Base-by-base conservation (phyloP, 2,113 vertebrate genomes). In the Clarias magur region DNA sequence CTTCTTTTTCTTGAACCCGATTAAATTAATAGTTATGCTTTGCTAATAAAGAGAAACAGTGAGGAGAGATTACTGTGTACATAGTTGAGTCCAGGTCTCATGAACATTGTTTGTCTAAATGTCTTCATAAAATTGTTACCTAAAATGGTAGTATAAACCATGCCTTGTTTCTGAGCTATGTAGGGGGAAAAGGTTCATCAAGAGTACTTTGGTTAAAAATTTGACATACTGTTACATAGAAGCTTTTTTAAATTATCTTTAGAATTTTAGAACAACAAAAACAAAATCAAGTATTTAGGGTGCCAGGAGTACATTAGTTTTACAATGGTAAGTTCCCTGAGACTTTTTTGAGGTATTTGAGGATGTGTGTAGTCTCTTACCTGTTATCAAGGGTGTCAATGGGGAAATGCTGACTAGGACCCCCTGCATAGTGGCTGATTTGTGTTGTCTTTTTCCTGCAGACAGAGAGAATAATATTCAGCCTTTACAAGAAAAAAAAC, bases 341-440 rank as follows among this genome's bases (percentile, higher is more conserved):
- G 6, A 53, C 5, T 63, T 21, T 57, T 6, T 80, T 38, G 34
- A 38, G 34, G 34, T 2, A 65, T 75, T 62, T 80, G 19, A 68
- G 23, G 21, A 6, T 10, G 1, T 83, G 86, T 86, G 68, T 75
- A 75, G 88, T 81, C 15, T 88, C 92, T 93, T 88, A 95, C 95
- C 94, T 91, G 92, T 90, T 60, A 92, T 85, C 42, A 91, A 85
- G 80, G 89, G 80, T 48, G 89, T 83, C 62, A 92, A 83, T 63
- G 87, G 89, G 65, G 91, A 85, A 60, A 23, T 75, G 81, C 86
- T 84, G 76, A 78, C 48, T 15, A 9, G 87, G 88, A 90, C 83
- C 80, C 84, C 90, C 84, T 83, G 92, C 94, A 95, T 95, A 65
- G 75, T 89, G 86, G 84, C 83, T 11, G 82, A 73, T 88, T 91